Percentiles rank a stretch among this genome's conserved stretches.
These are phyloP conservation scores for Pipistrellus pipistrellus DNA, from an alignment of 2,797 vertebrate species.

Conservation along the genomic window DNA sequence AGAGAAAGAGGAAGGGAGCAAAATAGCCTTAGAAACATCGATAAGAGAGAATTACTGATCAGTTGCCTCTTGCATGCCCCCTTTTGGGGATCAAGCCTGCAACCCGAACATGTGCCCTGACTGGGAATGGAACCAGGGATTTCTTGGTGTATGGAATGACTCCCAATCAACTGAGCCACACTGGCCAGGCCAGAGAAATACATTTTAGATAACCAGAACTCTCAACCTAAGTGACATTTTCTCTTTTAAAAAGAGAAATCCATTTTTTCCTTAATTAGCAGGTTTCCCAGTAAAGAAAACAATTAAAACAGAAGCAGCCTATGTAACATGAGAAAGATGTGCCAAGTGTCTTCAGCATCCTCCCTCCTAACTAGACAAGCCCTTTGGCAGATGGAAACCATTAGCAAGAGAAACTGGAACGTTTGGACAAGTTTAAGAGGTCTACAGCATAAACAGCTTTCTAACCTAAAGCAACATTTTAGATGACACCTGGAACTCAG, in stretches of 20 bases:
- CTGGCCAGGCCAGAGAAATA: not conserved
- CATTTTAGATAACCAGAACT: slow-evolving; percentile 8
- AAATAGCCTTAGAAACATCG: no score
- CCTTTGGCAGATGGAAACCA: slow-evolving; percentile 74
- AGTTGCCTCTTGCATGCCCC: no score
- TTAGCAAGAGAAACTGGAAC: slow-evolving; percentile 40
- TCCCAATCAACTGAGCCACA: no score
- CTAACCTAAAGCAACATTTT: not conserved
- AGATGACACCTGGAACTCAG: not conserved
- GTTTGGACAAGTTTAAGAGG: slow-evolving; percentile 39
- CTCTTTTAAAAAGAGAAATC: slow-evolving; percentile 42
- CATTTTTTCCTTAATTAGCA: slow-evolving; percentile 8
- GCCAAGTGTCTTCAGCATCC: not conserved
- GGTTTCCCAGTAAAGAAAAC: slow-evolving; percentile 15
- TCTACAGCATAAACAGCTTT: not conserved
- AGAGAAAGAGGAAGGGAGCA: no score
- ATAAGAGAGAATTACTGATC: no score
- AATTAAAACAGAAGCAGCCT: slow-evolving; percentile 5
- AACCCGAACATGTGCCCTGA: no score
- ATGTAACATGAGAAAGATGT: slow-evolving; percentile 45
- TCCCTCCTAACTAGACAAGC: slow-evolving; percentile 44
- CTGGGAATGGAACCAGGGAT: no score
- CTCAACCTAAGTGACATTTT: not conserved
- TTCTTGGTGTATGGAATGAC: no score
- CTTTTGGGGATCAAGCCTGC: no score